Evolutionary conservation across 2,797 vertebrate genomes (phyloP).

Genomic region (Podarcis lilfordi): DNA sequence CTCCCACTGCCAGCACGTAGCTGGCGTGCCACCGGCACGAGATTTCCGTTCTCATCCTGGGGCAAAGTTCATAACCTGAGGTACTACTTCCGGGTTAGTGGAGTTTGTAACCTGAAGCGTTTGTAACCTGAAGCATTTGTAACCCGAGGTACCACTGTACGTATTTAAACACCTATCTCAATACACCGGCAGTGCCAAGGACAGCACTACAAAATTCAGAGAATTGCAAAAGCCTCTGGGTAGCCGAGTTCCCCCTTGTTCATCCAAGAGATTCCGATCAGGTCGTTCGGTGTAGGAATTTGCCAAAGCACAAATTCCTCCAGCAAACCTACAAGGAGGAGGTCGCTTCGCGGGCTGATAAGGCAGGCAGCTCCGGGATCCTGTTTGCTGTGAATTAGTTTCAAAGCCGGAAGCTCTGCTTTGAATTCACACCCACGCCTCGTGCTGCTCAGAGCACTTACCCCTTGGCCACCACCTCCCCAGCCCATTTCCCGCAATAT

Average conservation of each 20-base stretch:
- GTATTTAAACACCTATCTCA: background rate
- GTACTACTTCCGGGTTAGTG: too few relatives aligned
- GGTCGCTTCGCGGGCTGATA: background rate
- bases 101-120: too few relatives aligned
- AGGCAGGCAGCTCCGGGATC: background rate
- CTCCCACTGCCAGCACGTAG: too few relatives aligned
- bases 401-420: background rate
- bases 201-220: background rate
- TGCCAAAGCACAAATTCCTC: background rate
- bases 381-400: background rate
- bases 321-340: background rate
- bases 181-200: background rate
- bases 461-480: background rate
- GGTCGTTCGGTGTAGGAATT: too few relatives aligned
- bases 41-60: too few relatives aligned
- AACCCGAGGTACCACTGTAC: too few relatives aligned
- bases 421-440: background rate
- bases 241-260: too few relatives aligned
- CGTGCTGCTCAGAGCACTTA: background rate
- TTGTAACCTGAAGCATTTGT: too few relatives aligned
- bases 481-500: background rate
- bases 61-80: too few relatives aligned
- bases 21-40: too few relatives aligned
- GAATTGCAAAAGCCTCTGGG: too few relatives aligned
- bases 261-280: background rate